Conservation (phyloP, 1,140 invertebrate species). For the Odontomachus brunneus region DNA sequence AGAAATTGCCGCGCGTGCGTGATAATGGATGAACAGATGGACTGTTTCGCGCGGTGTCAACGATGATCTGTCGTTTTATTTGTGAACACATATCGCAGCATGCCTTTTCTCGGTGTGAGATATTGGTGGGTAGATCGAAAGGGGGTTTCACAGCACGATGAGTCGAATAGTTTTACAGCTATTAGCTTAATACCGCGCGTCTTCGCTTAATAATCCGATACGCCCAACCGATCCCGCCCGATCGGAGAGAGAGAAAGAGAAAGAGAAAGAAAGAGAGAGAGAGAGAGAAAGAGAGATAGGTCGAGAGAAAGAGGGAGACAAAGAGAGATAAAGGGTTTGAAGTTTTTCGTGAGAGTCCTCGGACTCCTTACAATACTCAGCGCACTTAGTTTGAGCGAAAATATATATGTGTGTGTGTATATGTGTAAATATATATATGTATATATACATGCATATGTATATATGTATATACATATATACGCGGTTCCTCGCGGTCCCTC, state of each 20-base stretch:
- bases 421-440: too few species aligned
- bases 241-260: too few species aligned
- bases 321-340: neutral
- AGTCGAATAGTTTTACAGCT: conserved; percentile 11
- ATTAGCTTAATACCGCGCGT: conserved; percentile 13
- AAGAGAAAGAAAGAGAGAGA: too few species aligned
- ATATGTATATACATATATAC: conserved; percentile 35
- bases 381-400: conserved; percentile 59
- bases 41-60: conserved; percentile 16
- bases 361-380: neutral
- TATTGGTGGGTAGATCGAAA: conserved; percentile 28
- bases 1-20: conserved; percentile 56
- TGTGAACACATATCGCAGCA: conserved; percentile 68
- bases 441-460: conserved; percentile 13
- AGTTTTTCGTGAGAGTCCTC: neutral
- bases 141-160: neutral
- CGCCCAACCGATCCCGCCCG: too few species aligned
- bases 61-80: conserved; percentile 36
- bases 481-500: conserved; percentile 10
- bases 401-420: too few species aligned
- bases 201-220: neutral
- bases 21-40: too few species aligned
- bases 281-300: too few species aligned
- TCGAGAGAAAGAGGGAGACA: too few species aligned
- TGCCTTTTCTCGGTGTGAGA: conserved; percentile 67